These are phyloP conservation scores for Rattus norvegicus DNA, from an alignment of 2,113 vertebrate genomes.

Conservation along the genomic window GRCr8 NC_086023.1:103951501-103952000, in stretches of 20 bases:
- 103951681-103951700: not conserved
- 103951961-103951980: not conserved
- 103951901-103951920: conserved; percentile 1
- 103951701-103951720: not conserved
- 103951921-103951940: not conserved
- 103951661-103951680: not conserved
- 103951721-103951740: not conserved
- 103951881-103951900: not conserved
- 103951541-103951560: not conserved
- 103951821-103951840: not conserved
- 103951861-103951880: not conserved
- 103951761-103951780: not conserved
- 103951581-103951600: not conserved
- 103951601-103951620: no score
- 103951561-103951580: not conserved
- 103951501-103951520: not conserved
- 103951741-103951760: not conserved
- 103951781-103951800: not conserved
- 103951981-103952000: not conserved
- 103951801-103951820: not conserved
- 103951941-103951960: not conserved
- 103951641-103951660: not conserved
- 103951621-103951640: not conserved
- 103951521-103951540: not conserved
- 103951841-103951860: not conserved